Evolutionary conservation across 2,113 vertebrate genomes (phyloP).

Genomic region (Cricetomys ansorgei): DNA sequence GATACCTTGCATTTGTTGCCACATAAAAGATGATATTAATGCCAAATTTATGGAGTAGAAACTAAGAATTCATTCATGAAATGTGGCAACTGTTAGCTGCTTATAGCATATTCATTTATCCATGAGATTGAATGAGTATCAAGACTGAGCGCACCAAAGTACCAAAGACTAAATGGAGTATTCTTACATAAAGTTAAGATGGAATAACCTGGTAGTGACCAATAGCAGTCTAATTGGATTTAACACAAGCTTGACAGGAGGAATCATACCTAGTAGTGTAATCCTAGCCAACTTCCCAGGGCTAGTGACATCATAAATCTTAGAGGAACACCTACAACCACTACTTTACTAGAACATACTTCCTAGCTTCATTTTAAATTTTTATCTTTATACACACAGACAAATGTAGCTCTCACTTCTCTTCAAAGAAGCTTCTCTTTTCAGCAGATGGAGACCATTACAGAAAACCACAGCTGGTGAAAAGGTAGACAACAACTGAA

Average conservation of each 20-base stretch:
- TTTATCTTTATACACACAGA: too few relatives aligned
- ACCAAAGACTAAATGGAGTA: not conserved
- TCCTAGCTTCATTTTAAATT: too few relatives aligned
- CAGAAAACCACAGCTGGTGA: not conserved
- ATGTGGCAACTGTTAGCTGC: not conserved
- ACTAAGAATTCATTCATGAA: not conserved
- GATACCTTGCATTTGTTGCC: not conserved
- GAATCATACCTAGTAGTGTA: not conserved
- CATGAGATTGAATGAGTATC: not conserved
- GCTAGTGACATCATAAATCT: too few relatives aligned
- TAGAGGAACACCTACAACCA: too few relatives aligned
- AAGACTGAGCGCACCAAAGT: too few relatives aligned
- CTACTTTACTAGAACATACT: too few relatives aligned
- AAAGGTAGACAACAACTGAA: not conserved
- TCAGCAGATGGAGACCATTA: not conserved
- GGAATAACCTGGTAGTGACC: not conserved
- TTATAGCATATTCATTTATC: not conserved
- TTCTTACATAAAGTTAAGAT: not conserved
- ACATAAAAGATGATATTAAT: not conserved
- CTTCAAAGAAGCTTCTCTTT: not conserved
- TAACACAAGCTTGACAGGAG: not conserved
- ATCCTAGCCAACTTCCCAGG: too few relatives aligned
- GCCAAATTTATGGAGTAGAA: not conserved
- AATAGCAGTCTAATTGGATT: not conserved
- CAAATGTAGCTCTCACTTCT: not conserved